phyloP scores from a whole-genome alignment of 2,113 vertebrate species.

The Hiodon tergisus region DNA sequence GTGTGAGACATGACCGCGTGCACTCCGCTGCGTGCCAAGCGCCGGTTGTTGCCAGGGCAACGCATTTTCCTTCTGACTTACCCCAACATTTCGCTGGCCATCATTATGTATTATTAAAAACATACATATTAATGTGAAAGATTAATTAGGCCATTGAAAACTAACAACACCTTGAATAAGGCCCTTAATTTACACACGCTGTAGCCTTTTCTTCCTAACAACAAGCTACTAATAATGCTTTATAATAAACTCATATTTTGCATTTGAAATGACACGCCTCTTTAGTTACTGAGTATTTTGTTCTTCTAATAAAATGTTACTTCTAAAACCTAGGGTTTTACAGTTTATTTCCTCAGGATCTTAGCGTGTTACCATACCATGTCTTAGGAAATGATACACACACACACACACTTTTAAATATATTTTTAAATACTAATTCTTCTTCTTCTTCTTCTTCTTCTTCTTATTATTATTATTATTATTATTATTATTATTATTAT shows the following conservation, averaged over 20 bases:
- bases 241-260: slow-evolving; percentile 20
- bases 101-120: slow-evolving; percentile 98
- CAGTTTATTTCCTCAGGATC: no score
- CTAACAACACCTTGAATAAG: slow-evolving; percentile 53
- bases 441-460: no score
- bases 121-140: slow-evolving; percentile 89
- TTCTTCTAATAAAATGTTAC: neutral
- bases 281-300: slow-evolving; percentile 7
- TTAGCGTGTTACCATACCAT: no score
- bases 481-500: no score
- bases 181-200: slow-evolving; percentile 56
- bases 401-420: no score
- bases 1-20: slow-evolving; percentile 78
- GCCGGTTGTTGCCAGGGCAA: slow-evolving; percentile 86
- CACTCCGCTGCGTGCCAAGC: slow-evolving; percentile 73
- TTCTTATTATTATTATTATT: no score
- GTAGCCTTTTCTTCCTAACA: slow-evolving; percentile 12
- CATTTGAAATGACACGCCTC: slow-evolving; percentile 5
- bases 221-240: slow-evolving; percentile 29
- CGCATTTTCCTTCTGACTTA: slow-evolving; percentile 75
- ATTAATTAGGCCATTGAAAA: slow-evolving; percentile 66
- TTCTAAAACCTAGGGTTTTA: no score
- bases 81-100: slow-evolving; percentile 83
- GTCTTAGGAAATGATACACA: no score
- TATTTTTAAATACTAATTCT: no score